Evolutionary conservation across 2,888 invertebrate species (phyloP), one percentile per base, ranked within the genome.

Genomic region (Drosophila cognata): DNA sequence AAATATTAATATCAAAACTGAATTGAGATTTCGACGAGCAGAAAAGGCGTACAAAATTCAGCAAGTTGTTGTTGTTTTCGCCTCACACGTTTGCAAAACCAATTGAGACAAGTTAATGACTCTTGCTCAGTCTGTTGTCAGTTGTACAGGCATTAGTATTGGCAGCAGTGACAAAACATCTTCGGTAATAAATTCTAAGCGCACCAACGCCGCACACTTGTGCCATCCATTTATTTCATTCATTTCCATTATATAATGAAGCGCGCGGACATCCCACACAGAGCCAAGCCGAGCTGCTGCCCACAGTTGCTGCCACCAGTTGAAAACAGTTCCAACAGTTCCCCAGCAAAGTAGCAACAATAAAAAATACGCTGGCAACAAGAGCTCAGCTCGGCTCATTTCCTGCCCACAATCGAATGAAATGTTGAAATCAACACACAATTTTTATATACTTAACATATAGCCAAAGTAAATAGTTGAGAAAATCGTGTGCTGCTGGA

Each of bases 171-270:
- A 71, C 50, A 67, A 76, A 77, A 79, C 77, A 82, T 82, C 62
- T 70, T 73, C 48, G 53, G 63, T 60, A 71, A 84, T 79, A 84
- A 79, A 83, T 84, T 84, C 71, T 79, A 62, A 68, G 50, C 67
- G 60, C 63, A 79, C 55, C 59, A 84, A 75, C 73, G 67, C 63
- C 58, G 25, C 51, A 62, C 80, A 79, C 80, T 79, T 75, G 80
- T 58, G 36, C 57, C 67, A 75, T 68, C 60, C 59, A 75, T 71
- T 64, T 60, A 59, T 33, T 52, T 21, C n/a, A 51, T 51, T 28
- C 46, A 25, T 50, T 61, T 83, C 65, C 76, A 88, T 86, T 89
- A 89, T 82, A 82, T 89, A 86, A 86, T 84, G 85, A 76, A 82
- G 65, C 78, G 63, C 71, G 71, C 68, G 78, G 73, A 65, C 79